Percentiles rank a stretch among this genome's conserved stretches.
phyloP scores from a whole-genome alignment of 2,113 vertebrate genomes.

The Mus spicilegus region DNA sequence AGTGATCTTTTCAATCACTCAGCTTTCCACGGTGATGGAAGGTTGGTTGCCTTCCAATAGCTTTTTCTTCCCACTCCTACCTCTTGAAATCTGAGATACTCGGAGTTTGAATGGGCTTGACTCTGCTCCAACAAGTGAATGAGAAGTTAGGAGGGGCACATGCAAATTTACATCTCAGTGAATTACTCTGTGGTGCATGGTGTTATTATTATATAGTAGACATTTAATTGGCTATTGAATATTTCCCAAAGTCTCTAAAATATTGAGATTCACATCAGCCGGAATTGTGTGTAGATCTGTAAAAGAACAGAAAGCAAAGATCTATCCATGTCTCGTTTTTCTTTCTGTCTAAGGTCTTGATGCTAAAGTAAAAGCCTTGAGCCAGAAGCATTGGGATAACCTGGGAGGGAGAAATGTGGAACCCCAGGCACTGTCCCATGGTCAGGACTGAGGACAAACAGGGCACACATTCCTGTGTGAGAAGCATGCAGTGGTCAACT shows the following conservation, averaged over 20 bases:
- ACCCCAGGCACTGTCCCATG: accelerated
- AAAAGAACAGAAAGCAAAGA: slow-evolving; percentile 46
- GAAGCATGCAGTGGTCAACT: neutral
- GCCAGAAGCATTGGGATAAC: no score
- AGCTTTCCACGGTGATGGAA: slow-evolving; percentile 58
- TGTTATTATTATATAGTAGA: slow-evolving; percentile 49
- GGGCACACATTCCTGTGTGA: neutral
- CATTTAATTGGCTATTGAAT: slow-evolving; percentile 61
- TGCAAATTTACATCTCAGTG: slow-evolving; percentile 54
- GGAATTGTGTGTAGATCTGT: neutral
- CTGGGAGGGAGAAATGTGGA: neutral
- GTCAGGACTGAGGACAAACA: neutral
- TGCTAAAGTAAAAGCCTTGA: neutral
- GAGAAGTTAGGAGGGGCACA: slow-evolving; percentile 30
- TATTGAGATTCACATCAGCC: slow-evolving; percentile 39
- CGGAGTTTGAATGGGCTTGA: slow-evolving; percentile 60
- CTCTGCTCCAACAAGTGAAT: slow-evolving; percentile 63
- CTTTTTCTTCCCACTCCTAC: neutral
- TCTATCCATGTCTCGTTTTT: slow-evolving; percentile 34
- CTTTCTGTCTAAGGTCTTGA: slow-evolving; percentile 5
- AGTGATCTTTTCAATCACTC: slow-evolving; percentile 57
- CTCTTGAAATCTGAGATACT: slow-evolving; percentile 44
- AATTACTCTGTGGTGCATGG: slow-evolving; percentile 18
- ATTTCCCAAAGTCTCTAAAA: slow-evolving; percentile 61
- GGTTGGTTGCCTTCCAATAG: neutral